Evolutionary conservation across 2,888 invertebrate species (phyloP).

Genomic region (Bembecia ichneumoniformis): DNA sequence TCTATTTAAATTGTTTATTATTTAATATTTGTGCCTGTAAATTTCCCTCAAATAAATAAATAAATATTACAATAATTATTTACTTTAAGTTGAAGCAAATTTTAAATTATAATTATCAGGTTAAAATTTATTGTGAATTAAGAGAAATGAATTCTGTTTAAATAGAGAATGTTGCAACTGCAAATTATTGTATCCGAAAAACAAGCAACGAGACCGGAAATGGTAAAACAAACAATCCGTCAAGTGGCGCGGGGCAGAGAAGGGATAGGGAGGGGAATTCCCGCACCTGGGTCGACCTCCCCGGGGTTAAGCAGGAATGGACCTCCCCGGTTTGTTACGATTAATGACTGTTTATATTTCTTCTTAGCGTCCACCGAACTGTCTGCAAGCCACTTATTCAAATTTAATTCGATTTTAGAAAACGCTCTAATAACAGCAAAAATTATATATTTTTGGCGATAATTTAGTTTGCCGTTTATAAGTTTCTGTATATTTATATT

Average conservation of each 20-base stretch:
- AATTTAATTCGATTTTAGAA: constrained; percentile 31
- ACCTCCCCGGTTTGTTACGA: constrained; percentile 41
- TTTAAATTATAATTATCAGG: no score
- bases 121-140: no score
- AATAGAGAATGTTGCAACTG: constrained; percentile 25
- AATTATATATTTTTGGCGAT: no score
- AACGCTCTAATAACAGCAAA: no score
- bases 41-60: no score
- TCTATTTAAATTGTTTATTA: no score
- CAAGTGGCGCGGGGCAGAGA: constrained; percentile 20
- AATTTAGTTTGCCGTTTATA: no score
- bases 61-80: no score
- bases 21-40: no score
- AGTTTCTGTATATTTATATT: no score
- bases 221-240: constrained; percentile 56
- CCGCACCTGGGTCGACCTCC: constrained; percentile 43
- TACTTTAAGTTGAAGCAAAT: no score
- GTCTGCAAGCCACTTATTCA: constrained; percentile 48
- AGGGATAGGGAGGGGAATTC: constrained; percentile 18
- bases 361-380: constrained; percentile 28
- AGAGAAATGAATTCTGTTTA: no score
- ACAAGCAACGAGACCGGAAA: constrained; percentile 32
- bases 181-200: constrained; percentile 32
- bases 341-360: constrained; percentile 64
- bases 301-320: constrained; percentile 27